A percentile compares a stretch with the other conserved stretches of the same genome.
These are phyloP conservation scores for Neoascia interrupta DNA, from an alignment of 2,888 invertebrate species.

Conservation along the genomic window DNA sequence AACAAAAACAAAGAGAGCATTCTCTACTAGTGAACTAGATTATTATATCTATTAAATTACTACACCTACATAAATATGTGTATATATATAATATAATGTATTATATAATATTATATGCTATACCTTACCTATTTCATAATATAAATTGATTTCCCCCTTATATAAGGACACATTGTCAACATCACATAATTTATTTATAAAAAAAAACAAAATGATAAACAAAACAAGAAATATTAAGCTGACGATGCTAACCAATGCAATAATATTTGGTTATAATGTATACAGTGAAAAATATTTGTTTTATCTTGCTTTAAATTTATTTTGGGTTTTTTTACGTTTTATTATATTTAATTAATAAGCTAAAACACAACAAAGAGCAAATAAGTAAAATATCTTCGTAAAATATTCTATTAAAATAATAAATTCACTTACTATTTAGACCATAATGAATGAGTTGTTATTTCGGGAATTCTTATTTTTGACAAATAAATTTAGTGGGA, in stretches of 20 bases:
- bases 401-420: constrained; percentile 64
- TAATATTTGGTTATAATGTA: constrained; percentile 60
- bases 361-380: constrained; percentile 53
- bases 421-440: constrained; percentile 64
- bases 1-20: constrained; percentile 44
- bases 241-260: constrained; percentile 68
- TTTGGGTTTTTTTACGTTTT: constrained; percentile 45
- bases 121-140: constrained; percentile 61
- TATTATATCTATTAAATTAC: constrained; percentile 62
- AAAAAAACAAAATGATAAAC: constrained; percentile 1
- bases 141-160: constrained; percentile 59
- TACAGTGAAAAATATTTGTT: constrained; percentile 56
- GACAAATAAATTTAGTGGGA: no score
- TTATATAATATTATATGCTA: constrained; percentile 50
- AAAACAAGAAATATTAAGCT: constrained; percentile 59
- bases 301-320: constrained; percentile 49
- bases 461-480: neutral
- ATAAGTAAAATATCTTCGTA: constrained; percentile 63
- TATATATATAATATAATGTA: constrained; percentile 63
- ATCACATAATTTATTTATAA: constrained; percentile 67
- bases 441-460: no score
- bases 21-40: constrained; percentile 64
- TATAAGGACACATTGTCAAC: constrained; percentile 63
- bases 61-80: constrained; percentile 63
- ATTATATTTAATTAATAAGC: constrained; percentile 56